Base-by-base conservation (phyloP, 2,888 invertebrate genomes). In the Scelioninae gen. 2 region DNA sequence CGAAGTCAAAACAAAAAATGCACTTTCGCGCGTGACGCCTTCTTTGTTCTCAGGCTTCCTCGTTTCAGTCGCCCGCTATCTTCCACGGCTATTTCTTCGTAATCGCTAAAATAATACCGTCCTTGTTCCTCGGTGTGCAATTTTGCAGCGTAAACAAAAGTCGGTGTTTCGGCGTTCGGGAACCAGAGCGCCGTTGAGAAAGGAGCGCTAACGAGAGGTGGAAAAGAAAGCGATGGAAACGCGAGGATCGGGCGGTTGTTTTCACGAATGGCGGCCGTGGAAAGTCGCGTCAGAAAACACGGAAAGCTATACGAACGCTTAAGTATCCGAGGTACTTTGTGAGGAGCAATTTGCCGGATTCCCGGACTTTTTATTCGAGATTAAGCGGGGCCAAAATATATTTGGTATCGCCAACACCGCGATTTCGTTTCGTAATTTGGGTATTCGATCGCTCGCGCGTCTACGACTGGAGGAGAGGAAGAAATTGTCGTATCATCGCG, bases 71-170 rank as follows among this genome's bases (percentile, higher is more conserved):
- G 33, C 33, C 50, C 65, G 25, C 68, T 70, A 71, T 74, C 65
- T 67, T 15, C 67, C 65, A 43, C 61, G 58, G 67, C 52, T 57
- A 57, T 70, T 74, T 57, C 63, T 37, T 57, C 65, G 76, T 72
- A 75, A 76, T 77, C 75, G 75, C 68, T 76, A 68, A 77, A 75
- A 77, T 73, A 76, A 72, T 77, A 71, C 74, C 57, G 64, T 70
- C 67, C n/a, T 73, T 75, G 76, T 76, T 76, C 76, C 75, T 75
- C 53, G 61, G 76, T 69, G 76, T 41, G 68, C 76, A 77, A 75
- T 76, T 76, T 76, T 58, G 60, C 73, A 74, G 74, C 75, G 77
- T 78, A 77, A 78, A 78, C 76, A 77, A 77, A 71, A 76, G 60
- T 68, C 71, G 60, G 50, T 69, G 50, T 52, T 63, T 63, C 58